Base-by-base conservation (phyloP, 2,113 vertebrate genomes). In the Notechis scutatus region DNA sequence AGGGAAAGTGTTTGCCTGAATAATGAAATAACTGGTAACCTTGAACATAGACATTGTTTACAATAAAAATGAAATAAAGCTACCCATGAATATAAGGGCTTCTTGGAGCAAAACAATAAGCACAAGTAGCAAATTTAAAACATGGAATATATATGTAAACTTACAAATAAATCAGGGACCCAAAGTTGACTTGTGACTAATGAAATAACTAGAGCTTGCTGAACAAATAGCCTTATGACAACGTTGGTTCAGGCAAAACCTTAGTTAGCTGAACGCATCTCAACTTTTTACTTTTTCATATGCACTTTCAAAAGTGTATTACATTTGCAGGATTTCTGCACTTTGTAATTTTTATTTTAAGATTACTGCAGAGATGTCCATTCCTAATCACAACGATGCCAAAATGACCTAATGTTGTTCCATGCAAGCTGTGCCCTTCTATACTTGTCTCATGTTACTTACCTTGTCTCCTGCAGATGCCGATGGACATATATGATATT, bases 11-110 rank as follows among this genome's bases (percentile, higher is more conserved):
- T 96, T 96, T 59, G 81, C 95, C 93, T 95, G 96, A 97, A 97
- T 97, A 98, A 97, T 96, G 95, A 97, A 96, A 95, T 95, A 97
- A 97, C 97, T 95, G 94, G 95, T 94, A 94, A 98, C 97, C 97
- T 98, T 98, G 97, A 98, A 96, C 95, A 96, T 95, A 96, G 95
- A 97, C 95, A 93, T 96, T 96, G 96, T 93, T 93, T 92, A 97
- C 96, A 97, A 97, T 96, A 94, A 96, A 94, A 93, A 81, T 96
- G 97, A 98, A 98, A 98, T 97, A 98, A 98, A 96, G 94, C 87
- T n/a, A 39, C 59, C 91, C 81, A 93, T 95, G 95, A 96, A 95
- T 91, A 95, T 96, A 93, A 97, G 96, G 95, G 96, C 93, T 97
- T 98, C 97, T 97, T 96, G 94, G 95, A 94, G 94, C 93, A 95